Conservation (phyloP, 2,113 vertebrate genomes). For the Thamnaconus septentrionalis region DNA sequence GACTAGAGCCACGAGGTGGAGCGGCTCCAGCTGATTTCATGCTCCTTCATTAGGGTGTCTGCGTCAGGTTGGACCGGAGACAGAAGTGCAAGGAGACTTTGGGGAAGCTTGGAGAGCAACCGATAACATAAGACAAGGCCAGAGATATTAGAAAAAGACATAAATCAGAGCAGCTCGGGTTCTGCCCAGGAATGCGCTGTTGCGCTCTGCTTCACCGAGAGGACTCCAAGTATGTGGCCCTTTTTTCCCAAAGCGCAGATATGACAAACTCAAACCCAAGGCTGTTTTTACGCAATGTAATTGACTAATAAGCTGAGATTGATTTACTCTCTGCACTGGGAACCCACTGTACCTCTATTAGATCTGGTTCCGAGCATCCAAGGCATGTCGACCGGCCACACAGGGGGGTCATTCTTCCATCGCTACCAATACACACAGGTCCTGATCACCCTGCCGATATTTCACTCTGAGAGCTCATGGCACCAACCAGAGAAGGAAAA, state of each 20-base stretch:
- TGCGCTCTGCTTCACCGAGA: slow-evolving; percentile 10
- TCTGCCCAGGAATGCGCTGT: slow-evolving; percentile 4
- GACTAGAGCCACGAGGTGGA: slow-evolving; percentile 34
- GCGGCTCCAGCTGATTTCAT: slow-evolving; percentile 36
- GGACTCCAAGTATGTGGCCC: neutral
- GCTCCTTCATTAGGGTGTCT: slow-evolving; percentile 42
- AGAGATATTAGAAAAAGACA: slow-evolving; percentile 1
- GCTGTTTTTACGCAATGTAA: slow-evolving; percentile 6
- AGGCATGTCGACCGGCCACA: neutral
- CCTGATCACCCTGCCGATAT: neutral
- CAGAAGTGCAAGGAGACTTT: slow-evolving; percentile 21
- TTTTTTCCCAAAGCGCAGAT: slow-evolving; percentile 6
- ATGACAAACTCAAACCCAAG: slow-evolving; percentile 17
- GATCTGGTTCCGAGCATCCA: slow-evolving; percentile 11
- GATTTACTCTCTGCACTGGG: slow-evolving; percentile 22
- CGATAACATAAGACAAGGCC: slow-evolving; percentile 15
- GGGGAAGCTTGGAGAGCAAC: slow-evolving; percentile 25
- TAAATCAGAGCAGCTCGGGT: neutral
- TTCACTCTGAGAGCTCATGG: slow-evolving; percentile 20
- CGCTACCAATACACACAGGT: neutral
- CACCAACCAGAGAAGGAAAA: slow-evolving; percentile 6
- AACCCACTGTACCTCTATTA: slow-evolving; percentile 17
- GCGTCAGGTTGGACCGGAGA: slow-evolving; percentile 40
- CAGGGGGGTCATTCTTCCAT: slow-evolving; percentile 29
- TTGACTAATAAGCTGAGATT: slow-evolving; percentile 28